Conservation (phyloP, 1,140 invertebrate genomes). For the Theocolax elegans region DNA sequence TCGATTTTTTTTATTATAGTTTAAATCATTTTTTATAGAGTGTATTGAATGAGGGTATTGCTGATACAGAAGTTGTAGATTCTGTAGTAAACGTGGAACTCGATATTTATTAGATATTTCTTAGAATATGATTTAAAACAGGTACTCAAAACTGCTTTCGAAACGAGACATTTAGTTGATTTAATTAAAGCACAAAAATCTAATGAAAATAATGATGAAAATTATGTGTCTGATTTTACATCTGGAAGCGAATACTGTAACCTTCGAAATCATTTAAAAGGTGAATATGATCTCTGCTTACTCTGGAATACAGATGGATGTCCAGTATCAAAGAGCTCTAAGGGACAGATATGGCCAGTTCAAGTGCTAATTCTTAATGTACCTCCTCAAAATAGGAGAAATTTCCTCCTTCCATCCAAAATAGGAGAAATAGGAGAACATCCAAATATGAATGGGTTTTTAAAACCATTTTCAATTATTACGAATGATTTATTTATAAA, state of each 20-base stretch:
- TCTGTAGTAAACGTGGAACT: too few relatives aligned
- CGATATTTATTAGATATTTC: too few relatives aligned
- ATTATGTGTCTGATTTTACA: background rate
- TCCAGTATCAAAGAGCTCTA: constrained; percentile 18
- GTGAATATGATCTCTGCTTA: constrained; percentile 25
- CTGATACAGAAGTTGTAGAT: too few relatives aligned
- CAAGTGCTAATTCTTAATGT: constrained; percentile 25
- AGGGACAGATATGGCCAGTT: constrained; percentile 28
- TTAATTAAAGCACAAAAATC: background rate
- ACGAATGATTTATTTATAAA: background rate
- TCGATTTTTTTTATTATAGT: too few relatives aligned
- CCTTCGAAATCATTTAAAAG: background rate
- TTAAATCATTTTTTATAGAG: too few relatives aligned
- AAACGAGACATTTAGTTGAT: background rate
- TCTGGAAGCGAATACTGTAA: background rate
- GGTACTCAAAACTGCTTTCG: background rate
- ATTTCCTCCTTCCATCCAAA: background rate
- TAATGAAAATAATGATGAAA: background rate
- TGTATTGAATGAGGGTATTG: too few relatives aligned
- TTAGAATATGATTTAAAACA: background rate
- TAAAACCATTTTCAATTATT: constrained; percentile 1
- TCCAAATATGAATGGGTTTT: background rate
- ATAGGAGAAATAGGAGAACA: constrained; percentile 13
- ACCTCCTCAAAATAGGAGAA: too few relatives aligned
- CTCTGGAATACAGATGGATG: too few relatives aligned